Evolutionary conservation across 2,113 vertebrate species (phyloP), one percentile per base, ranked within the genome.

Genomic region (Hippocampus abdominalis): DNA sequence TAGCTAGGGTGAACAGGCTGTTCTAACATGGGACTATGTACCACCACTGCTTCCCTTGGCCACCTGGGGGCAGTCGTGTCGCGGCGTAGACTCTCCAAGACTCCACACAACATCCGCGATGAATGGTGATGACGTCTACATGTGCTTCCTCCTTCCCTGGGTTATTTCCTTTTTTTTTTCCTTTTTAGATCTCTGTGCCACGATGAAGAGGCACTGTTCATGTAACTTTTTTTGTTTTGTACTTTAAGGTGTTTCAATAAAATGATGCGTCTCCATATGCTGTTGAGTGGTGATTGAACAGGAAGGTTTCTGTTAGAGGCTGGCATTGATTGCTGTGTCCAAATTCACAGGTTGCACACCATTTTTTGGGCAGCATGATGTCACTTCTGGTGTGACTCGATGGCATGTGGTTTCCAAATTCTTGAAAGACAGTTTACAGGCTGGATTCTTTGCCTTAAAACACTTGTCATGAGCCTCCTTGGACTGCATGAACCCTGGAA

Each of bases 221-320:
- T 82, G 92, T 90, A 91, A 89, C 90, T 80, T 56, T 90, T 92
- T 91, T 91, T 92, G 89, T 92, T 92, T 93, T 93, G 90, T 91
- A 93, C 81, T 89, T 87, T 54, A 87, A 84, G 64, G 81, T 86
- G 84, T 89, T 90, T 90, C 79, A 92, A 91, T 92, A 91, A 92
- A 91, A 89, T 70, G 2, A 88, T 88, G 87, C 86, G 86, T 90
- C 83, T 89, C 89, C 86, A 83, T 78, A 71, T 68, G 40, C 68
- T 68, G 15, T 60, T 9, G 51, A 54, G 51, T 23, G 21, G 51
- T 54, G 51, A 11, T 54, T 18, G 51, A 20, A 18, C 42, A 10
- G 13, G 42, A 44, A 16, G 15, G 46, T 48, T 48, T 0, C 15
- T 6, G 4, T 16, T 48, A 18, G 46, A 49, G 46, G 46, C 46